These are phyloP conservation scores for Burhinus bistriatus DNA, from an alignment of 2,113 vertebrate genomes.

Conservation along the genomic window DNA sequence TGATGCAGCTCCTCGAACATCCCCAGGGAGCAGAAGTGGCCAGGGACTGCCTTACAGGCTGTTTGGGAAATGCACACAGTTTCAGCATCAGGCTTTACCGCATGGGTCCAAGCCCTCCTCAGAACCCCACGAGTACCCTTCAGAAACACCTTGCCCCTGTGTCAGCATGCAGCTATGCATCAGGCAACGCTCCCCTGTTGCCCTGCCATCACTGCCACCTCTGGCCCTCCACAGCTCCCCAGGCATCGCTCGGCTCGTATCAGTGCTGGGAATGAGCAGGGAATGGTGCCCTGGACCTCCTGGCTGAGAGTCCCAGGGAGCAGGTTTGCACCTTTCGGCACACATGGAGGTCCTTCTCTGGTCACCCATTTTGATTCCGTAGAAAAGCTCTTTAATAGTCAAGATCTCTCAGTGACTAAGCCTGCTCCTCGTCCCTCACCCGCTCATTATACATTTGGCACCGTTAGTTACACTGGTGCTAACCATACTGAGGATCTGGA, in stretches of 20 bases:
- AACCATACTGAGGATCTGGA: neutral
- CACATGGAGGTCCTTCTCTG: neutral
- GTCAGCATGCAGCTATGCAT: neutral
- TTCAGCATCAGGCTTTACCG: neutral
- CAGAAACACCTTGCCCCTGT: accelerated
- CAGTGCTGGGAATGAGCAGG: neutral
- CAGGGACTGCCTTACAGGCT: accelerated
- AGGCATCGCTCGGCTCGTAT: accelerated
- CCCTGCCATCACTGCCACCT: neutral
- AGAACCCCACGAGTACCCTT: neutral
- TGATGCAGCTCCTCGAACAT: neutral
- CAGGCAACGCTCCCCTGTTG: accelerated
- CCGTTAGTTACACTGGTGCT: neutral
- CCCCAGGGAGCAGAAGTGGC: neutral
- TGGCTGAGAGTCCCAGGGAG: neutral
- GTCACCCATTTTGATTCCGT: neutral
- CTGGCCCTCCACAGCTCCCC: accelerated
- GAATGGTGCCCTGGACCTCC: neutral
- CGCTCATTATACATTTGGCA: neutral
- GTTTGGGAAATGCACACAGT: neutral
- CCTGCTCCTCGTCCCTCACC: neutral
- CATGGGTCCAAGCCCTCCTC: accelerated
- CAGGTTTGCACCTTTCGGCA: accelerated
- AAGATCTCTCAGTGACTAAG: neutral
- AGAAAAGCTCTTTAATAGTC: neutral